phyloP scores from a whole-genome alignment of 1,140 invertebrate genomes.

The Plectrocnemia conspersa region DNA sequence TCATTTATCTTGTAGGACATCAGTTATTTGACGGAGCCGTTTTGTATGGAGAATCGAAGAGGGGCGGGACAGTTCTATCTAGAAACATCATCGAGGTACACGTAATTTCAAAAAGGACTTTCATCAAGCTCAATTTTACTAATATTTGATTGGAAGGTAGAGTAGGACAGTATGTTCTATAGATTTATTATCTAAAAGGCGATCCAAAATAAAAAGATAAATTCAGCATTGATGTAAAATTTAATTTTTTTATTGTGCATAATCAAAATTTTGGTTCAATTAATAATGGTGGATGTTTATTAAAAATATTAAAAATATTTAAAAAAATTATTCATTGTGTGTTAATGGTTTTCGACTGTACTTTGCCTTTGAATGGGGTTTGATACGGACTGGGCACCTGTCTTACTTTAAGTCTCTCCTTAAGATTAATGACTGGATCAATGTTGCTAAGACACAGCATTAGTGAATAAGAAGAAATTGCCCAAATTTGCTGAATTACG shows the following conservation, averaged over 20 bases:
- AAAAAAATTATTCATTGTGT: too few relatives aligned
- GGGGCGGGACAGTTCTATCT: slow-evolving; percentile 20
- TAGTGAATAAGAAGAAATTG: slow-evolving; percentile 24
- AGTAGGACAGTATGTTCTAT: too few relatives aligned
- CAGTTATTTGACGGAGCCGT: slow-evolving; percentile 18
- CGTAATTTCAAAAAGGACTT: slow-evolving; percentile 23
- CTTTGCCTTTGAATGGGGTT: slow-evolving; percentile 15
- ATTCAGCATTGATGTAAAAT: too few relatives aligned
- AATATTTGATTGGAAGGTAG: too few relatives aligned
- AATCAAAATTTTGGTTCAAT: too few relatives aligned
- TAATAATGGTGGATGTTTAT: too few relatives aligned
- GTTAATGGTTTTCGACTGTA: slow-evolving; percentile 12
- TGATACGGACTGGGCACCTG: slow-evolving; percentile 21
- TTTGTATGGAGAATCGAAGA: slow-evolving; percentile 24
- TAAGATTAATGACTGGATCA: slow-evolving; percentile 25
- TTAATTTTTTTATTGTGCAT: too few relatives aligned
- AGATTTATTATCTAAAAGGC: too few relatives aligned
- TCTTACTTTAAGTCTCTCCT: slow-evolving; percentile 18
- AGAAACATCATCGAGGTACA: slow-evolving; percentile 21
- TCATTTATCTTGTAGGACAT: slow-evolving; percentile 26
- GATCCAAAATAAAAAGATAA: too few relatives aligned
- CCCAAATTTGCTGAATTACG: slow-evolving; percentile 16
- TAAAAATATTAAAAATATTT: too few relatives aligned
- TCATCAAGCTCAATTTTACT: too few relatives aligned
- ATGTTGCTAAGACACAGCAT: slow-evolving; percentile 23